Evolutionary conservation across 1,140 invertebrate genomes (phyloP).

Genomic region (Psilanteris sp.): DNA sequence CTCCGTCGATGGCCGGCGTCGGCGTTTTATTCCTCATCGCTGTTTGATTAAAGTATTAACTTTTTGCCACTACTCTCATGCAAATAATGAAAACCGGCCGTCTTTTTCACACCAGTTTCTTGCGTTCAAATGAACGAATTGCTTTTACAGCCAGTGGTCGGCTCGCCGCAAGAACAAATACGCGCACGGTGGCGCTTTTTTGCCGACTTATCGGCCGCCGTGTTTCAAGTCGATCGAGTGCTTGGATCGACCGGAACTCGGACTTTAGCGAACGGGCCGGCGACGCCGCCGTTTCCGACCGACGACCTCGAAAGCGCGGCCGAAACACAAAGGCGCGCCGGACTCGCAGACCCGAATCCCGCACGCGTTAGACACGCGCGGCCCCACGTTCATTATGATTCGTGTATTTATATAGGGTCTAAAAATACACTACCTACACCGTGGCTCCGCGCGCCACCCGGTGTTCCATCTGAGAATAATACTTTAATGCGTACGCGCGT

Average conservation of each 20-base stretch:
- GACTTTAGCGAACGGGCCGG: constrained; percentile 14
- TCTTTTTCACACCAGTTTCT: neutral
- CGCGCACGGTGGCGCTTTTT: neutral
- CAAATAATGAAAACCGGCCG: neutral
- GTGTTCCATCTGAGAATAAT: constrained; percentile 81
- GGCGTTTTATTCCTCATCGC: constrained; percentile 10
- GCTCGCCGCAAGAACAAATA: neutral
- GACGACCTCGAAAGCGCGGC: constrained; percentile 58
- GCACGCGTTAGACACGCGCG: constrained; percentile 43
- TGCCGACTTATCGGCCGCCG: constrained; percentile 1
- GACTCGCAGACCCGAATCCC: constrained; percentile 22
- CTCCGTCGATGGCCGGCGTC: neutral
- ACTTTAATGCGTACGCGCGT: constrained; percentile 76
- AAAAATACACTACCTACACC: constrained; percentile 79
- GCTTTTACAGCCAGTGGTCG: neutral
- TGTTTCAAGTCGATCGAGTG: constrained; percentile 1
- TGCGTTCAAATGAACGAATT: neutral
- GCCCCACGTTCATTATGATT: constrained; percentile 79
- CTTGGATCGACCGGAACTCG: no score
- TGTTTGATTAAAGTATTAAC: constrained; percentile 22
- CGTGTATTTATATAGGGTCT: constrained; percentile 81
- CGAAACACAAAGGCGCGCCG: constrained; percentile 66
- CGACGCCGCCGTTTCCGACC: constrained; percentile 47
- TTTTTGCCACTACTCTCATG: neutral
- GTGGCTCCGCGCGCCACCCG: constrained; percentile 78